Evolutionary conservation across 2,113 vertebrate genomes (phyloP), one percentile per base, ranked within the genome.

Genomic region (Heterocephalus glaber): DNA sequence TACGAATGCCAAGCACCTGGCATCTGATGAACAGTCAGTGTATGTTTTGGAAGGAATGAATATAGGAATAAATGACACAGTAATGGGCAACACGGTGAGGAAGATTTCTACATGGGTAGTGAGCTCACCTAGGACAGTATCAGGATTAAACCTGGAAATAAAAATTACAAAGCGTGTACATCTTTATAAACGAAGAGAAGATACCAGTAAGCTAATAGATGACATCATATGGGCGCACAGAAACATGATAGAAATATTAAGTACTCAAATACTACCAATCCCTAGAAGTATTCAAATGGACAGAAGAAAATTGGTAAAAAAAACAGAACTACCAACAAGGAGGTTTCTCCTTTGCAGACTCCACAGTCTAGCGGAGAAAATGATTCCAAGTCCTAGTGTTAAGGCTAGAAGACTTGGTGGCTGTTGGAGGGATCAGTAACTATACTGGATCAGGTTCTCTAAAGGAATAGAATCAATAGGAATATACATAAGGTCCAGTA

Each of bases 11-110:
- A 16, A 77, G n/a, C 9, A 26, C 3, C 35, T 92, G 11, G 16
- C 38, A 70, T 49, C 2, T 26, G n/a, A 68, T 35, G 26, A 84
- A 79, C 0, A 65, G 47, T 52, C 7, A 61, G 20, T 28, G 38
- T 52, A 38, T 60, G 47, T 30, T 47, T 94, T 81, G 74, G 38
- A 96, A 94, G 28, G 22, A 92, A 91, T 58, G n/a, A 82, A 41
- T 17, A 19, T 26, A 44, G 24, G 26, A 83, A 47, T 52, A 16
- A 89, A 56, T 77, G 20, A 47, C 22, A 3, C 24, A 47, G 30
- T 56, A 68, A 87, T 79, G 35, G 3, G 35, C 58, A 87, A 52
- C 7, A 61, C 4, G 41, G 33, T 35, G 49, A 88, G 30, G 2
- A 88, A 77, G 8, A 2, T 54, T 49, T 92, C 26, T n/a, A 44